A percentile compares a stretch with the other conserved stretches of the same genome.
phyloP scores from a whole-genome alignment of 2,113 vertebrate genomes.

The Shinisaurus crocodilurus region DNA sequence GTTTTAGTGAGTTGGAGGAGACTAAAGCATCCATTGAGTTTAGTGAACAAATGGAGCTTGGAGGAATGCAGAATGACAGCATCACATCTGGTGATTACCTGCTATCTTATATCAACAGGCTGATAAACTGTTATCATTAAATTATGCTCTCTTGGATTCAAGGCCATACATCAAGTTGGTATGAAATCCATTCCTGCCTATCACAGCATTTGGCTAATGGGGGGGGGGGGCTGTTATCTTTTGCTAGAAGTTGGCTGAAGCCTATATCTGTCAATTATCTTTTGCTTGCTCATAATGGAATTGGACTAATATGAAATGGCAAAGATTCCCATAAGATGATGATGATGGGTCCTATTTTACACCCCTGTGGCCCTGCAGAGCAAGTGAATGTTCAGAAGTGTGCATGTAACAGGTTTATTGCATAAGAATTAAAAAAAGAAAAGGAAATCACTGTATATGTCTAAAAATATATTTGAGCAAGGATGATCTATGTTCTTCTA shows the following conservation, averaged over 20 bases:
- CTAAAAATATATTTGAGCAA: not conserved
- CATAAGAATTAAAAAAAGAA: fast-evolving
- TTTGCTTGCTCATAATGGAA: conserved; percentile 66
- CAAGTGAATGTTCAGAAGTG: not conserved
- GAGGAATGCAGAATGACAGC: conserved; percentile 28
- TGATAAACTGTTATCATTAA: conserved; percentile 87
- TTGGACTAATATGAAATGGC: conserved; percentile 60
- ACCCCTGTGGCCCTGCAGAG: not conserved
- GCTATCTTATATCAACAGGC: conserved; percentile 77
- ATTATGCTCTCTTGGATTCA: conserved; percentile 81
- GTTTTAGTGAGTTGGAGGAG: not conserved
- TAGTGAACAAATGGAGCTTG: too few relatives aligned
- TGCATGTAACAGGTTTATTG: not conserved
- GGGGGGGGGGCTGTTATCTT: conserved; percentile 75
- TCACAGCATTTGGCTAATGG: conserved; percentile 79
- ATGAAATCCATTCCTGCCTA: conserved; percentile 88
- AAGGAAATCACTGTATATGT: not conserved
- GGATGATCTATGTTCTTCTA: not conserved
- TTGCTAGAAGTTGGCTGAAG: conserved; percentile 74
- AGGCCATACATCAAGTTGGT: conserved; percentile 80
- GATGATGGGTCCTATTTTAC: conserved; percentile 13
- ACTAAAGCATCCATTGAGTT: not conserved
- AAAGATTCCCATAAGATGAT: conserved; percentile 57
- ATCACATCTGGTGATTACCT: conserved; percentile 73
- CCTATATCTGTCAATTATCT: conserved; percentile 73